Base-by-base conservation (phyloP, 1,140 invertebrate species). In the Armadillidium nasatum region DNA sequence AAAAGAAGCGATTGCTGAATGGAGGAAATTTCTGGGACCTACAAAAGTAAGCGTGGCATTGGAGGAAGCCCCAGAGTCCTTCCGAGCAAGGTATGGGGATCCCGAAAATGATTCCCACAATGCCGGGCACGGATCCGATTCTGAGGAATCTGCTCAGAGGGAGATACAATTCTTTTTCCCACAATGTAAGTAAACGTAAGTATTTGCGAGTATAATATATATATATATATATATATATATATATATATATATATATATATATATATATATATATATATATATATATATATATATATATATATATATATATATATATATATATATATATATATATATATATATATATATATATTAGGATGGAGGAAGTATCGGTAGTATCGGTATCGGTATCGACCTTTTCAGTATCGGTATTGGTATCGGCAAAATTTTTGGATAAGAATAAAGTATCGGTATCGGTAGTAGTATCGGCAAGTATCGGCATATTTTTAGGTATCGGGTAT, bases 41-140 rank as follows among this genome's bases (percentile, higher is more conserved):
- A 87, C 87, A 7, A 86, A 88, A 82, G 85, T 86, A 77, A 82
- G 84, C 81, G 88, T 90, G 83, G 91, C 91, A 7, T 87, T 88
- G 81, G 86, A 90, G 70, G 88, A 92, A 84, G 88, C 88, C 85
- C 92, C 92, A 7, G 88, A 90, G 74, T 92, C 89, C 82, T 86
- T 94, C 43, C 86, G 91, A 81, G 90, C 90, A 0, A 86, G 86
- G 78, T 94, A 90, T 85, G 92, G 92, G 9, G 86, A 86, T 45
- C 85, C 85, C 71, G 87, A 87, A 50, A 88, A 90, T 60, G 89
- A 91, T 76, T 87, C 88, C 73, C 87, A 87, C 79, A 93, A 94
- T 82, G 90, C 88, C n/a, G 84, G 94, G 6, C 94, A 97, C 83
- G 94, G 93, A 9, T 95, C 93, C 80, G 90, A 90, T 81, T 88